Conservation (phyloP, 2,113 vertebrate genomes). For the Ailuropoda melanoleuca region DNA sequence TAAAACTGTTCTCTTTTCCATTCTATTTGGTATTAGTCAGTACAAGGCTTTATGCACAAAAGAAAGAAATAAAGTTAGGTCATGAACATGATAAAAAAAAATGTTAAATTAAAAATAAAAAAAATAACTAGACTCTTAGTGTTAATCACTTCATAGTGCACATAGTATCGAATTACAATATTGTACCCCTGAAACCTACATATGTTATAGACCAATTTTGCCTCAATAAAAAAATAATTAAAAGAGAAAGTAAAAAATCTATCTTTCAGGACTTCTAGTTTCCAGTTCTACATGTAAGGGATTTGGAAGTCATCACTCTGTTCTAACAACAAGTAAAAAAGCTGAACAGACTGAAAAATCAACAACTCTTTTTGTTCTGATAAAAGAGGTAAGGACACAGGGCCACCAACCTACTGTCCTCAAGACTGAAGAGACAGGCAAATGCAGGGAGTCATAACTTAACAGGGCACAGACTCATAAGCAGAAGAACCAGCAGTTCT, state of each 20-base stretch:
- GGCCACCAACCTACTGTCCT: background rate
- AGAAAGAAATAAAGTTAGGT: background rate
- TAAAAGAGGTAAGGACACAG: background rate
- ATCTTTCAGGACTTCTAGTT: background rate
- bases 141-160: background rate
- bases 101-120: background rate
- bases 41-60: background rate
- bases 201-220: background rate
- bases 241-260: background rate
- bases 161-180: background rate
- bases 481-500: background rate
- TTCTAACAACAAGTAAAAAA: background rate
- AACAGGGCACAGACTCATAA: background rate
- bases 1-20: background rate
- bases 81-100: background rate
- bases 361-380: background rate
- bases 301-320: background rate
- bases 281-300: background rate
- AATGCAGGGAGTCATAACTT: background rate
- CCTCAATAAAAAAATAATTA: background rate
- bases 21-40: background rate
- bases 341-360: background rate
- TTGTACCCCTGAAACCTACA: background rate
- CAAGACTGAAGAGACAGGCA: background rate
- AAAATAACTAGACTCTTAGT: background rate